Base-by-base conservation (phyloP, 2,113 vertebrate genomes). In the Tachuris rubrigastra region DNA sequence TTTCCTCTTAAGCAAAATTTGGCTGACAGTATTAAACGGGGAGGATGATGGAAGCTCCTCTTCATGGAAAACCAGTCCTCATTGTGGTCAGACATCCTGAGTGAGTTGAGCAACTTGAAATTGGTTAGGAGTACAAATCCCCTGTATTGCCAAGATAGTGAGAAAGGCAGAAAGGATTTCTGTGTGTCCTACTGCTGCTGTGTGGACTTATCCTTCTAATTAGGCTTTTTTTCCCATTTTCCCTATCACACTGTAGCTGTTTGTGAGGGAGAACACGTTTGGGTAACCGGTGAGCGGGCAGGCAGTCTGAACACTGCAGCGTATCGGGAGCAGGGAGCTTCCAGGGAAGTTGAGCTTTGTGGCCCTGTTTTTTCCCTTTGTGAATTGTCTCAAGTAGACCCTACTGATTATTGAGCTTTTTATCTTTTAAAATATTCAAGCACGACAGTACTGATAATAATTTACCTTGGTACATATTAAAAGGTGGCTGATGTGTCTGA, bases 241-340 rank as follows among this genome's bases (percentile, higher is more conserved):
- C 30, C 11, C 83, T 19, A 23, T 77, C 12, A 27, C 4, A 2
- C 37, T 73, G 62, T 22, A 27, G 4, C 20, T 30, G 0, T 46
- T 22, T 1, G 12, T n/a, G 63, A 63, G 52, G 22, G 27, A 30
- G 39, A 13, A 3, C 4, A 0, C 2, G 2, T 82, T 30, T 65
- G 46, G 14, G 66, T 53, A 9, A 3, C 23, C 28, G 68, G 5
- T 62, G 65, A 47, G 75, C 39, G 23, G 59, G 21, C 41, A 24
- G 71, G 5, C 5, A 3, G 33, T 28, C 49, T 42, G 71, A 80
- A 30, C 21, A 3, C 39, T 3, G 24, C 0, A 0, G 1, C 9
- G 5, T 25, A 2, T 22, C 31, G 17, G 63, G 23, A 83, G 63
- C 37, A 47, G 6, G 17, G 5, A 14, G 9, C 33, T 62, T 50